Conservation (phyloP, 2,888 invertebrate genomes). For the Tipula unca region DNA sequence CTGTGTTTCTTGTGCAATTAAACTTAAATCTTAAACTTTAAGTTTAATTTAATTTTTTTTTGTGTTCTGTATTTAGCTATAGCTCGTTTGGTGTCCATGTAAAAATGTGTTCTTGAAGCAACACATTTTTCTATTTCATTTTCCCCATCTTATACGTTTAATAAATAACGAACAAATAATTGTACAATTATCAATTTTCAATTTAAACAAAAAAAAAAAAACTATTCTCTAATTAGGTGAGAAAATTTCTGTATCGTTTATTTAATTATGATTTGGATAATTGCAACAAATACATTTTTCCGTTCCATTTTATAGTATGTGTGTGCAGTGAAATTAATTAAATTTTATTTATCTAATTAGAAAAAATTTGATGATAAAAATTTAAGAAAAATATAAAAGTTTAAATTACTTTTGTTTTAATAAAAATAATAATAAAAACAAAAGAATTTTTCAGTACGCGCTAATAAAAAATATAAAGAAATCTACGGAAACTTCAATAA, state of each 20-base stretch:
- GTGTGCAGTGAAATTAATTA: background rate
- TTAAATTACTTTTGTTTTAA: background rate
- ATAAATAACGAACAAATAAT: background rate
- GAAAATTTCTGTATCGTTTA: background rate
- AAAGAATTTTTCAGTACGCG: background rate
- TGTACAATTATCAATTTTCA: background rate
- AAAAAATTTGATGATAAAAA: background rate
- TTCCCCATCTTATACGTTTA: background rate
- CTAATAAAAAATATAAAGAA: background rate
- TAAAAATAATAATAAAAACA: background rate
- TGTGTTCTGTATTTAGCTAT: background rate
- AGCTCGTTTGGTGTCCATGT: background rate
- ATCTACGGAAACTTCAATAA: background rate
- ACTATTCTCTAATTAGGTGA: background rate
- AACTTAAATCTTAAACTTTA: background rate
- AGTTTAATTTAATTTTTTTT: background rate
- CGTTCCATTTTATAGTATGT: background rate
- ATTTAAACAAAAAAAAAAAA: no score
- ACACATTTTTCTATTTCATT: background rate
- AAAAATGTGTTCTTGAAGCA: no score
- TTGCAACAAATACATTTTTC: background rate
- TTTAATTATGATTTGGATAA: background rate
- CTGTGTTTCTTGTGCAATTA: background rate
- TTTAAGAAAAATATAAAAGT: background rate
- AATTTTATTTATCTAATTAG: background rate